A percentile compares a stretch with the other conserved stretches of the same genome.
These are phyloP conservation scores for Heliconius hermathena DNA, from an alignment of 1,140 invertebrate species.

Conservation along the genomic window DNA sequence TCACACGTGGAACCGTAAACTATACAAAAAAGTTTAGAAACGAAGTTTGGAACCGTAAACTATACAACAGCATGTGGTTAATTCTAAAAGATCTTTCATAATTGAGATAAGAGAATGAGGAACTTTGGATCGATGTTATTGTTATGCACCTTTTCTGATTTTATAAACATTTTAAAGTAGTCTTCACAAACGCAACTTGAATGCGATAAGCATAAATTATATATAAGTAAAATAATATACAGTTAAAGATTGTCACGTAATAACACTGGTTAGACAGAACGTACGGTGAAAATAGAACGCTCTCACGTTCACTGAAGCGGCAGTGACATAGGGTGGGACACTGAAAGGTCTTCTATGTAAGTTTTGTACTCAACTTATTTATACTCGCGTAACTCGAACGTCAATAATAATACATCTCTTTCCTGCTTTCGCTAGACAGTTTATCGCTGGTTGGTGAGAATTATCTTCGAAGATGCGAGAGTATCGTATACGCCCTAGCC, in stretches of 20 bases:
- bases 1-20: too few relatives aligned
- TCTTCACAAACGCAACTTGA: too few relatives aligned
- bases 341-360: conserved; percentile 46
- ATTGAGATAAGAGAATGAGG: too few relatives aligned
- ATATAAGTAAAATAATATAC: background rate
- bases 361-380: conserved; percentile 35
- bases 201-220: too few relatives aligned
- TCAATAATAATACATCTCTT: background rate
- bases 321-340: conserved; percentile 45
- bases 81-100: too few relatives aligned
- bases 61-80: too few relatives aligned
- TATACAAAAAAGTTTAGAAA: too few relatives aligned
- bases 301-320: conserved; percentile 44
- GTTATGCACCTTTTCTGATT: too few relatives aligned
- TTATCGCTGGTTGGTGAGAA: conserved; percentile 66
- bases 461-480: conserved; percentile 84
- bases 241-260: conserved; percentile 30
- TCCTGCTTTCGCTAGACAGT: conserved; percentile 57
- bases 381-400: background rate
- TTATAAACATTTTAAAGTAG: too few relatives aligned
- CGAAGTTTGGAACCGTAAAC: too few relatives aligned
- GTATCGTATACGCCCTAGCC: conserved; percentile 74
- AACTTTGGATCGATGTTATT: too few relatives aligned
- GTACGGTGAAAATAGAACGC: conserved; percentile 42
- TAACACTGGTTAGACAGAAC: conserved; percentile 33